Evolutionary conservation across 2,113 vertebrate species (phyloP).

Genomic region (Elachura formosa): DNA sequence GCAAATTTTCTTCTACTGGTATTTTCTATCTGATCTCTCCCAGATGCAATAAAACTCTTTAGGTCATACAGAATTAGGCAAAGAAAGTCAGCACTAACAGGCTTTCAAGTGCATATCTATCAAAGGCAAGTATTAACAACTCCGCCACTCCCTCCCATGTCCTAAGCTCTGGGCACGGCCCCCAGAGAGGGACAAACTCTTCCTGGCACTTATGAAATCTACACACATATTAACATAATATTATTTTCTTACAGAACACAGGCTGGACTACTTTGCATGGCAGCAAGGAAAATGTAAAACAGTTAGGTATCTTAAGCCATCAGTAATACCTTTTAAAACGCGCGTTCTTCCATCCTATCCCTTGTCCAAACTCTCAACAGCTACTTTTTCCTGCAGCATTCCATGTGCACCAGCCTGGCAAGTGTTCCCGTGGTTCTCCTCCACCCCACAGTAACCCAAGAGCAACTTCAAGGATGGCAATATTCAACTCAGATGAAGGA

Average conservation of each 20-base stretch:
- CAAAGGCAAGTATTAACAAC: constrained; percentile 46
- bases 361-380: neutral
- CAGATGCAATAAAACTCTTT: neutral
- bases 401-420: neutral
- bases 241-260: neutral
- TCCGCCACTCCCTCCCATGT: constrained; percentile 25
- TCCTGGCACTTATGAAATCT: neutral
- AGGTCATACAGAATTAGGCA: neutral
- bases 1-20: neutral
- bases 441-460: neutral
- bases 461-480: neutral
- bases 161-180: neutral
- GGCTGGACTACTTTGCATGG: neutral
- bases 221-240: neutral
- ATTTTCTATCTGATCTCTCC: neutral
- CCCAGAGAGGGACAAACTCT: neutral
- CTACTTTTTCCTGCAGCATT: neutral
- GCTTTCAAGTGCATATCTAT: neutral
- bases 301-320: neutral
- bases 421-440: neutral
- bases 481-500: neutral
- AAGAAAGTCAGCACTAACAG: neutral
- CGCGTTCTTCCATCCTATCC: neutral
- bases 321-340: neutral
- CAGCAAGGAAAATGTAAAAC: neutral